Evolutionary conservation across 2,888 invertebrate genomes (phyloP), one percentile per base, ranked within the genome.

Genomic region (Tachina lurida): DNA sequence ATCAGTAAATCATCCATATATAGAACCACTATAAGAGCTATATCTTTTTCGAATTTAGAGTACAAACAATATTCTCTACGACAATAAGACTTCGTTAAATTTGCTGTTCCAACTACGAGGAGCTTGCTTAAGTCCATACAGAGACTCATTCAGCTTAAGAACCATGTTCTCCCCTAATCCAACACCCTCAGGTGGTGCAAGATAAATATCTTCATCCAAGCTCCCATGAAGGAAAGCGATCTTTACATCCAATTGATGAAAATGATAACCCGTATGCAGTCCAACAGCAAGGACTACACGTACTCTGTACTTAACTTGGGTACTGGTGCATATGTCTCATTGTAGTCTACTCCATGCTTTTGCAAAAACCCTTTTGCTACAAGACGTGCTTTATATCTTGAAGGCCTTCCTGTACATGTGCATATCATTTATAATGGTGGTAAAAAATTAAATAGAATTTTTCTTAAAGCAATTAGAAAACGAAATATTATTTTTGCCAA

Each of bases 51-150:
- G 22, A 60, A 12, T 63, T 63, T 8, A 63, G 56, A 43, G 12
- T 15, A 19, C 56, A 43, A 45, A 56, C 56, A 13, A 71, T 71
- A 2, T 56, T 43, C 45, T 71, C 56, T 41, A 22, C 49, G 65
- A 4, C 39, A 13, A 17, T 52, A 68, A 19, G 65, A 45, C 7
- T 10, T 65, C 47, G 19, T 47, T 7, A 47, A n/a, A n/a, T n/a
- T n/a, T n/a, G n/a, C n/a, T n/a, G n/a, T n/a, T n/a, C n/a, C n/a
- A n/a, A n/a, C n/a, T n/a, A n/a, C n/a, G n/a, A n/a, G n/a, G n/a
- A n/a, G n/a, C n/a, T n/a, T 79, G 63, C 31, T 79, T 63, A 45
- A 78, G 71, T 43, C 49, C 73, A 62, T 74, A 65, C 15, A 78
- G 5, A 7, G 52, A 68, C 49, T 71, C 68, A 10, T 58, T n/a